Conservation (phyloP, 1,140 invertebrate genomes). For the Cydia pomonella region DNA sequence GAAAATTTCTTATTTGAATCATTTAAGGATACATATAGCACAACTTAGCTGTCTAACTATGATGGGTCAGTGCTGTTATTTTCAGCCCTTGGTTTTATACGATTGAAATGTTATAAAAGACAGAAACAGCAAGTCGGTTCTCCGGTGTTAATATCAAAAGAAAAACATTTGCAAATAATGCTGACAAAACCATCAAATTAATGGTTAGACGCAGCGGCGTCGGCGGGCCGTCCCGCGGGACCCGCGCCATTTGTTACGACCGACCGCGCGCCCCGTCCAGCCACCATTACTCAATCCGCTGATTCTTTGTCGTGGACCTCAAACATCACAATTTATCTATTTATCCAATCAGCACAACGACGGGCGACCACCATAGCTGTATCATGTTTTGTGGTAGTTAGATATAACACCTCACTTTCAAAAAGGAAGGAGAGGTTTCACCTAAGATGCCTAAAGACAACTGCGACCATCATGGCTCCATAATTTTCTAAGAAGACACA, state of each 20-base stretch:
- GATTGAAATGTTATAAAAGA: not conserved
- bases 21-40: not conserved
- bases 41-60: not conserved
- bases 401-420: no score
- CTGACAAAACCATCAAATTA: slow-evolving; percentile 58
- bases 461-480: no score
- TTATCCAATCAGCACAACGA: not conserved
- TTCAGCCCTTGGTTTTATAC: not conserved
- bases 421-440: no score
- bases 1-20: not conserved
- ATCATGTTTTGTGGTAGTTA: no score
- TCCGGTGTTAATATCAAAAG: slow-evolving; percentile 10
- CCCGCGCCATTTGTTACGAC: slow-evolving; percentile 55
- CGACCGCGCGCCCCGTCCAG: slow-evolving; percentile 38
- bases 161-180: slow-evolving; percentile 31
- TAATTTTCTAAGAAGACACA: no score
- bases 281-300: slow-evolving; percentile 51
- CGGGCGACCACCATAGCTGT: no score
- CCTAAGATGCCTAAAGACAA: no score
- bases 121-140: not conserved
- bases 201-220: slow-evolving; percentile 45
- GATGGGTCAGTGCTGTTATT: not conserved
- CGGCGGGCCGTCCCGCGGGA: slow-evolving; percentile 49
- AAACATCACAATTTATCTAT: slow-evolving; percentile 47
- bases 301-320: slow-evolving; percentile 69